phyloP scores from a whole-genome alignment of 1,140 invertebrate species.

The Bradysia coprophila region DNA sequence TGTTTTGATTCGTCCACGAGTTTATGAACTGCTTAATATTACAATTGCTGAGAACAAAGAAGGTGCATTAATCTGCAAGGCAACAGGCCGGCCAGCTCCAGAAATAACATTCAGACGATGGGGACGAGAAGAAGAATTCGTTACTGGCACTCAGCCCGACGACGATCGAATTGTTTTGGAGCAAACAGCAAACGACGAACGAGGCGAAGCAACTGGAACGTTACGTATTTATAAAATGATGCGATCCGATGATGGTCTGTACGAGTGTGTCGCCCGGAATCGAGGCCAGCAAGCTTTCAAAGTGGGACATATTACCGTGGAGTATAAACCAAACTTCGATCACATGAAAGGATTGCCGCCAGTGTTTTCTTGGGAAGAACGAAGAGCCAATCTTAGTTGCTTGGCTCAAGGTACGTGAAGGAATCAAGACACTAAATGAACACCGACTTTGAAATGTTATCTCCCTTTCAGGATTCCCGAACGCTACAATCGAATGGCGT shows the following conservation, averaged over 20 bases:
- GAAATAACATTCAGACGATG: conserved; percentile 41
- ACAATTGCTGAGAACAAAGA: conserved; percentile 42
- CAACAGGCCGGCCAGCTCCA: conserved; percentile 57
- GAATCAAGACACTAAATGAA: background rate
- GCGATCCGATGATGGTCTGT: conserved; percentile 67
- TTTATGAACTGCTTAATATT: conserved; percentile 57
- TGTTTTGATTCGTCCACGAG: conserved; percentile 58
- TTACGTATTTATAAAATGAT: conserved; percentile 39
- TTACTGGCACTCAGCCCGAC: conserved; percentile 34
- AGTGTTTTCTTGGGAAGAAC: conserved; percentile 61
- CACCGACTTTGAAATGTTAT: background rate
- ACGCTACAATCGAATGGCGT: conserved; percentile 77
- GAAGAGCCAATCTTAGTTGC: conserved; percentile 69
- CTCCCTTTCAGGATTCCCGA: conserved; percentile 38
- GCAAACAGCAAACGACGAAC: conserved; percentile 30
- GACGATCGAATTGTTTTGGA: conserved; percentile 41
- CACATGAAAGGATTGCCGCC: conserved; percentile 46
- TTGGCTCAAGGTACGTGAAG: conserved; percentile 51
- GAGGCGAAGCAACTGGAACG: conserved; percentile 38
- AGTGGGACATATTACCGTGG: conserved; percentile 66
- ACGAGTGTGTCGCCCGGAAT: conserved; percentile 71
- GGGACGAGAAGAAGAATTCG: conserved; percentile 32
- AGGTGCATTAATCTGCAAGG: conserved; percentile 50
- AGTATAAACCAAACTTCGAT: conserved; percentile 63
- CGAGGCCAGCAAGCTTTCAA: conserved; percentile 48